Conservation (phyloP, 2,113 vertebrate genomes). For the Cyprinus carpio region DNA sequence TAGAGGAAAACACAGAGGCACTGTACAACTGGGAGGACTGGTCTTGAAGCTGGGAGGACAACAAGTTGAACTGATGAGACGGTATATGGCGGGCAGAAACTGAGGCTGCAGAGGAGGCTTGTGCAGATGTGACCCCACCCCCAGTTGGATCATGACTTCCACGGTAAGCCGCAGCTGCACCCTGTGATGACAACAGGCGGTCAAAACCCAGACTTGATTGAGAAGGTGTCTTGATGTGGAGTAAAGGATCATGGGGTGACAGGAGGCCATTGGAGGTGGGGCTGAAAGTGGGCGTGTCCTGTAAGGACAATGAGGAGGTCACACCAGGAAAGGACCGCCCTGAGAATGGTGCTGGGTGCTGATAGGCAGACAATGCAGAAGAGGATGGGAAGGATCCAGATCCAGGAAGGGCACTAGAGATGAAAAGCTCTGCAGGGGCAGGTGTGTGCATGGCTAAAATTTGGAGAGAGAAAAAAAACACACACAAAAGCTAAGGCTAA, state of each 20-base stretch:
- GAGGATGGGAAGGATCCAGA: conserved; percentile 93
- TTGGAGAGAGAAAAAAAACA: conserved; percentile 47
- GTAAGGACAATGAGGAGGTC: conserved; percentile 84
- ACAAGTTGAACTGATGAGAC: conserved; percentile 90
- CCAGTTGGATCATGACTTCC: conserved; percentile 77
- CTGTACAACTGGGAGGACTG: conserved; percentile 88
- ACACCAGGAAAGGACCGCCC: conserved; percentile 88
- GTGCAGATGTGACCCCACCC: conserved; percentile 61
- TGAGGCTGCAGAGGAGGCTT: conserved; percentile 77
- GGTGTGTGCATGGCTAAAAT: conserved; percentile 92
- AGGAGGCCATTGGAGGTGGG: conserved; percentile 88
- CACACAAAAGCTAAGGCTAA: not conserved
- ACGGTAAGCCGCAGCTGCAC: conserved; percentile 75
- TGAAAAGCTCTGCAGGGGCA: conserved; percentile 91
- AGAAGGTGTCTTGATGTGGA: conserved; percentile 83
- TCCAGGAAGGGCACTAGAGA: conserved; percentile 89
- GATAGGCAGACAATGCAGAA: conserved; percentile 93
- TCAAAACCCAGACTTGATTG: conserved; percentile 81
- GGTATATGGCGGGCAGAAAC: conserved; percentile 83
- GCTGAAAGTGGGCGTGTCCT: conserved; percentile 91
- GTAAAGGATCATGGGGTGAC: conserved; percentile 84
- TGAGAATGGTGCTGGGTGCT: conserved; percentile 92
- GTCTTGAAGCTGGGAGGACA: conserved; percentile 86
- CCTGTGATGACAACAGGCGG: conserved; percentile 79
- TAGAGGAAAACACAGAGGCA: conserved; percentile 84